Conservation (phyloP, 2,888 invertebrate genomes). For the Cotesia congregata region DNA sequence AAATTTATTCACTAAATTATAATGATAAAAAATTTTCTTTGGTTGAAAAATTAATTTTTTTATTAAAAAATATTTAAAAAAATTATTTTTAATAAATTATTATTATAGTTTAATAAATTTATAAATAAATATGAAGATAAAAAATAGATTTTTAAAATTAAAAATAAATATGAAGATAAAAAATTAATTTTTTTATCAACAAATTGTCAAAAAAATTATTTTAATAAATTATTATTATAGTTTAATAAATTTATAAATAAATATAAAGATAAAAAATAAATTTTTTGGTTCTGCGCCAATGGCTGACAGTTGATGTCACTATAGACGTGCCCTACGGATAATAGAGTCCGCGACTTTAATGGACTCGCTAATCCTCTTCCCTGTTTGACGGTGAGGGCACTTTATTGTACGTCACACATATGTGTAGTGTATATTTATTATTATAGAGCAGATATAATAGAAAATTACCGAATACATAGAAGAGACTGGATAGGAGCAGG, state of each 20-base stretch:
- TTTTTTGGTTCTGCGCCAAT: constrained; percentile 57
- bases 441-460: neutral
- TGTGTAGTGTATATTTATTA: constrained; percentile 7
- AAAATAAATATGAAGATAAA: neutral
- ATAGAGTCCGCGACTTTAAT: constrained; percentile 71
- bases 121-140: neutral
- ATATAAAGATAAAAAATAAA: neutral
- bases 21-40: constrained; percentile 11
- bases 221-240: too few relatives aligned
- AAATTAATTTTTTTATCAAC: neutral
- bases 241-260: too few relatives aligned
- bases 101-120: too few relatives aligned
- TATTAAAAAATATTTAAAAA: too few relatives aligned
- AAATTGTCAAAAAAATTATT: too few relatives aligned
- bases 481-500: constrained; percentile 20
- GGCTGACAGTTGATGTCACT: constrained; percentile 68
- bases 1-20: constrained; percentile 15
- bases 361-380: constrained; percentile 71
- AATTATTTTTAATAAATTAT: too few relatives aligned
- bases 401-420: constrained; percentile 20
- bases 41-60: neutral
- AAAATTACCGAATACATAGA: constrained; percentile 30
- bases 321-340: constrained; percentile 66
- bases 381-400: constrained; percentile 65
- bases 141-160: constrained; percentile 5